Conservation (phyloP, 2,113 vertebrate species). For the Spea bombifrons region DNA sequence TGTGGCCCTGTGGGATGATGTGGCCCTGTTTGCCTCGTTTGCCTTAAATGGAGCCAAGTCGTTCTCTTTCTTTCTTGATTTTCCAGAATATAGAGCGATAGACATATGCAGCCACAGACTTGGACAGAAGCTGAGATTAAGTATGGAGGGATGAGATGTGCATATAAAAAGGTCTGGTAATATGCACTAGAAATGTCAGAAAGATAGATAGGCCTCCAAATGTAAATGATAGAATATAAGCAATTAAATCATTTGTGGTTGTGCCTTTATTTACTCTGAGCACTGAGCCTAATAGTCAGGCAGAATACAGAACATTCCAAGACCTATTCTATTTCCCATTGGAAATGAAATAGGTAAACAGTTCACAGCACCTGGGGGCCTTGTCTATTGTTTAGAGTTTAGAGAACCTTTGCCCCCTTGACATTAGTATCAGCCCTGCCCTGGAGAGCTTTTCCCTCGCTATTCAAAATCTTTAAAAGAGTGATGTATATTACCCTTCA, state of each 20-base stretch:
- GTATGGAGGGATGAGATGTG: too few species aligned
- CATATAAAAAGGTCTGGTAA: too few species aligned
- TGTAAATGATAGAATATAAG: too few species aligned
- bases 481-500: conserved; percentile 6
- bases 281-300: conserved; percentile 1
- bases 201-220: too few species aligned
- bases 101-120: too few species aligned
- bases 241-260: conserved; percentile 1
- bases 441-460: conserved; percentile 7
- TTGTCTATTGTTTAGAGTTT: conserved; percentile 30
- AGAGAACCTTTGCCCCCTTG: conserved; percentile 38
- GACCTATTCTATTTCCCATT: background rate
- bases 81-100: too few species aligned
- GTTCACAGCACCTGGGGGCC: conserved; percentile 10
- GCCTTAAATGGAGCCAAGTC: too few species aligned
- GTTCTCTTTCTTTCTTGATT: too few species aligned
- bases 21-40: too few species aligned
- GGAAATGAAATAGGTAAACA: conserved; percentile 23
- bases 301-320: background rate
- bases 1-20: too few species aligned
- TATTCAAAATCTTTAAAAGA: conserved; percentile 27
- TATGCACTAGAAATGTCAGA: too few species aligned
- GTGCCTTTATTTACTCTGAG: conserved; percentile 22
- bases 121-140: too few species aligned
- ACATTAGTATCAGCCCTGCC: conserved; percentile 1